A percentile compares a stretch with the other conserved stretches of the same genome.
phyloP scores from a whole-genome alignment of 1,140 invertebrate species.

The Ceratina japonica region DNA sequence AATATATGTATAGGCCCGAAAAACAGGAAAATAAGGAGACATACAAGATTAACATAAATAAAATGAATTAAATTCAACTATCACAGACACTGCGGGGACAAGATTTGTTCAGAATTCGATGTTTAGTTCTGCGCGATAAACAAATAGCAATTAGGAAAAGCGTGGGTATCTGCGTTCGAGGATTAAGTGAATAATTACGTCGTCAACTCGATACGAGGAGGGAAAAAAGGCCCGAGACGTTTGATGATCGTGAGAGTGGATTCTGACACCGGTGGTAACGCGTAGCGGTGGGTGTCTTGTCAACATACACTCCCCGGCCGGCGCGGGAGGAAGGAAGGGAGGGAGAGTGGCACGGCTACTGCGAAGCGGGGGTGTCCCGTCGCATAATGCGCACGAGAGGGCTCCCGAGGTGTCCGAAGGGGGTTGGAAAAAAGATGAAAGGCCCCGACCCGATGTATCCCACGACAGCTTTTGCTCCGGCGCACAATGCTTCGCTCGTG shows the following conservation, averaged over 20 bases:
- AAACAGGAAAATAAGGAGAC: too few relatives aligned
- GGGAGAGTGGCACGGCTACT: not conserved
- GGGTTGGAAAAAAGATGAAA: slow-evolving; percentile 74
- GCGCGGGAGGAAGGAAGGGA: slow-evolving; percentile 7
- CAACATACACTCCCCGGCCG: slow-evolving; percentile 42
- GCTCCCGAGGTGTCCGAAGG: slow-evolving; percentile 55
- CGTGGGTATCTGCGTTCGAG: not conserved
- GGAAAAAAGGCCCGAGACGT: not conserved
- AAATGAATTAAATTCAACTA: too few relatives aligned
- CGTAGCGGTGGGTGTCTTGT: slow-evolving; percentile 22
- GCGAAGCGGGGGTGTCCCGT: slow-evolving; percentile 47
- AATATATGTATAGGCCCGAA: too few relatives aligned
- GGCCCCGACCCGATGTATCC: slow-evolving; percentile 71
- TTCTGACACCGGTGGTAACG: slow-evolving; percentile 16
- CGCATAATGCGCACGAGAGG: slow-evolving; percentile 51
- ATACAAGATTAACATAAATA: too few relatives aligned
- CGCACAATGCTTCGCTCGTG: slow-evolving; percentile 71
- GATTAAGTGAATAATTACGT: not conserved
- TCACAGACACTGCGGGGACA: too few relatives aligned
- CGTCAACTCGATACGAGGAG: not conserved
- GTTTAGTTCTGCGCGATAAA: too few relatives aligned
- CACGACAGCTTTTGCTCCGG: slow-evolving; percentile 64
- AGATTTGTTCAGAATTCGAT: too few relatives aligned
- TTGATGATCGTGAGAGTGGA: not conserved
- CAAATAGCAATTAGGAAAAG: not conserved